Percentiles rank a stretch among this genome's conserved stretches.
Conservation (phyloP, 2,888 invertebrate genomes). For the Eupithecia subumbrata region DNA sequence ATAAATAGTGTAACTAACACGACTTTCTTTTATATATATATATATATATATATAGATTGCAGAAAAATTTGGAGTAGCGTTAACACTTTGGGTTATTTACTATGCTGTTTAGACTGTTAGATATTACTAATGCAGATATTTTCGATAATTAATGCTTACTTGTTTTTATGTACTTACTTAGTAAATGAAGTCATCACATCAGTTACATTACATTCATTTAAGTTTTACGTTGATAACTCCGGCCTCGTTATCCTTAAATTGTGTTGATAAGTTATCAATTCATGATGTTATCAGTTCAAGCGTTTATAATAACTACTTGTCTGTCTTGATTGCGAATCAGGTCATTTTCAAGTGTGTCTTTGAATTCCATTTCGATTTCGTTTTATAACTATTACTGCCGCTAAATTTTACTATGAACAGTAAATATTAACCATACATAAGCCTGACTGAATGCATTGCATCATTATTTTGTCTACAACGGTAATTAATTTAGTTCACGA, state of each 20-base stretch:
- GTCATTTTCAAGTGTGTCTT: conserved; percentile 53
- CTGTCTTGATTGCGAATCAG: conserved; percentile 55
- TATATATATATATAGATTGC: conserved; percentile 24
- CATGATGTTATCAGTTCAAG: background rate
- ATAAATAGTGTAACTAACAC: too few species aligned
- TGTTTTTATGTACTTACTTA: background rate
- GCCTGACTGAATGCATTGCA: background rate
- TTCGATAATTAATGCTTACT: background rate
- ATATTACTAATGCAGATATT: background rate
- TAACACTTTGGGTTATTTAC: too few species aligned
- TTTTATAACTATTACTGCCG: background rate
- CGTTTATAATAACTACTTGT: conserved; percentile 16
- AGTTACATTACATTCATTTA: background rate
- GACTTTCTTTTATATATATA: too few species aligned
- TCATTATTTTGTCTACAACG: background rate
- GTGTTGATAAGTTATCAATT: background rate
- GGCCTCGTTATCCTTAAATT: background rate
- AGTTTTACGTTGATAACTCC: background rate
- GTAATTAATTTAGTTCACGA: background rate
- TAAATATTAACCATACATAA: background rate
- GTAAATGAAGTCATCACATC: background rate
- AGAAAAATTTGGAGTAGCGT: conserved; percentile 35
- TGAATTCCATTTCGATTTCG: background rate
- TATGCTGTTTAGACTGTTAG: too few species aligned
- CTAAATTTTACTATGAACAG: background rate